Evolutionary conservation across 2,797 vertebrate genomes (phyloP), one percentile per base, ranked within the genome.

Genomic region (Eulemur albifrons): DNA sequence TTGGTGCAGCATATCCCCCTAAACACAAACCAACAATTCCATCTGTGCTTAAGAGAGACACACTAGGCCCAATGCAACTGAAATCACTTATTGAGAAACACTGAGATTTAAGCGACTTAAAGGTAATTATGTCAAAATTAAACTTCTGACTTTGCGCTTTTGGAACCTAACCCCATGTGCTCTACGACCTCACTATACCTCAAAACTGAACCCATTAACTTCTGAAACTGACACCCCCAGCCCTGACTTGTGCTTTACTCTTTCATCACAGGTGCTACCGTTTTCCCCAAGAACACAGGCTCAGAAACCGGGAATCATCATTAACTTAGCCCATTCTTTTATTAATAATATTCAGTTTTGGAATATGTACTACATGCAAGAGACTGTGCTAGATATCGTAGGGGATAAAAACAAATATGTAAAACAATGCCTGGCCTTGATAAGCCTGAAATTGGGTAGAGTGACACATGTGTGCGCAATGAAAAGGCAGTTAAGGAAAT

Each of bases 401-500:
- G 25, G 79, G 25, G 17, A 94, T 67, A 54, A 79, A 93, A 89
- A 88, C 38, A 94, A 88, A 87, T 52, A 88, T 11, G 2, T 87
- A 83, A 87, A 84, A 73, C 14, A 79, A 63, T 43, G 35, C 21
- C 69, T 70, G 65, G 59, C 35, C 61, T n/a, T n/a, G 40, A 11
- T 35, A 50, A 83, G n/a, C 48, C 65, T 80, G n/a, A 57, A 73
- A 43, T 1, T 80, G 45, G 67, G 75, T 57, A 75, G 6, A 30
- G 45, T 85, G 38, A 93, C 52, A 90, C 43, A 87, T n/a, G 2
- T 5, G 38, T 43, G 45, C 40, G 79, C 35, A 72, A 72, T 17
- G 63, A 81, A 84, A 73, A 95, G 59, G 77, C 63, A 92, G 54
- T 54, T 90, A 88, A 84, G 67, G 67, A 88, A 88, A 77, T 50